A percentile compares a stretch with the other conserved stretches of the same genome.
Conservation (phyloP, 1,140 invertebrate genomes). For the Drosophila carrolli region DNA sequence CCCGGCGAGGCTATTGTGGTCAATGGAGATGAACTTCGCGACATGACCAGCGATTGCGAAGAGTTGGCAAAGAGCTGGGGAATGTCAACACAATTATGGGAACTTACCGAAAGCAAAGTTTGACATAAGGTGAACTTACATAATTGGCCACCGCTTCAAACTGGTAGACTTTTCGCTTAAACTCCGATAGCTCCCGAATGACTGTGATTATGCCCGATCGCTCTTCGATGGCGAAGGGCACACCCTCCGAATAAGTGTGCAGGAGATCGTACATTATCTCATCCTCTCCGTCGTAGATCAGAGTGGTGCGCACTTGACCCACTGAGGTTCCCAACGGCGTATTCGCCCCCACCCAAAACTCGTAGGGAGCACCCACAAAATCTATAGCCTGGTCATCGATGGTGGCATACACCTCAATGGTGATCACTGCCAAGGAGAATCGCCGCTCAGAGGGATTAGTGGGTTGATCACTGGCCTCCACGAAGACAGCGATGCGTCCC, state of each 20-base stretch:
- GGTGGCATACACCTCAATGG: conserved; percentile 87
- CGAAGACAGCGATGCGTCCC: conserved; percentile 91
- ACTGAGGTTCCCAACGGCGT: conserved; percentile 93
- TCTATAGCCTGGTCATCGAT: conserved; percentile 89
- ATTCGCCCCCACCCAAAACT: conserved; percentile 95
- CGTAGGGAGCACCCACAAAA: conserved; percentile 94
- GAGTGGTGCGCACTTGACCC: conserved; percentile 91
- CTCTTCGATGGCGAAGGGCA: conserved; percentile 95
- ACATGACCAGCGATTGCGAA: conserved; percentile 54
- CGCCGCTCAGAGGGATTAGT: conserved; percentile 92
- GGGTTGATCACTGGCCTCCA: conserved; percentile 92
- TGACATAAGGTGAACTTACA: conserved; percentile 65
- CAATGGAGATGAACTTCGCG: conserved; percentile 57
- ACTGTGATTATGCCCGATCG: conserved; percentile 94
- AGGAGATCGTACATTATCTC: conserved; percentile 91
- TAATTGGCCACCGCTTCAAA: conserved; percentile 92
- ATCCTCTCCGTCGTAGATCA: conserved; percentile 88
- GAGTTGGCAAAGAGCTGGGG: conserved; percentile 73
- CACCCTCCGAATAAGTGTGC: conserved; percentile 92
- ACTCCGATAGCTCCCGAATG: conserved; percentile 90
- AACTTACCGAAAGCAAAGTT: neutral
- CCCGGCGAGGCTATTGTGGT: conserved; percentile 54
- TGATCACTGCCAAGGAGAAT: conserved; percentile 93
- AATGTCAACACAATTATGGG: neutral
- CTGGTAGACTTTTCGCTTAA: conserved; percentile 89